Base-by-base conservation (phyloP, 2,888 invertebrate genomes). In the Allophyes oxyacanthae region DNA sequence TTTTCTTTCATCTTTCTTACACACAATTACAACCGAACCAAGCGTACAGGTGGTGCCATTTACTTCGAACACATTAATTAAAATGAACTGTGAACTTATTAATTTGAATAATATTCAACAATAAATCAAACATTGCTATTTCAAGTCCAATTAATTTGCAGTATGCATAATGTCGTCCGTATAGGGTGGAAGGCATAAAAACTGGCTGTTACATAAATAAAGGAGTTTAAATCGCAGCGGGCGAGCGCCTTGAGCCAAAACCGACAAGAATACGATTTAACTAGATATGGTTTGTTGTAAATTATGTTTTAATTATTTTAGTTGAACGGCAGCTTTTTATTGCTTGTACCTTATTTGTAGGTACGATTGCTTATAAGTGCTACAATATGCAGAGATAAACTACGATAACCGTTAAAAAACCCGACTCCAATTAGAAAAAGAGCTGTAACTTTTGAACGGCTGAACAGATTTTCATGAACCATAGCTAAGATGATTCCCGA, bases 221-320 rank as follows among this genome's bases (percentile, higher is more conserved):
- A 44, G 28, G 34, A 58, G 44, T 43, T 36, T 67, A 30, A 37
- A 41, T 28, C 72, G 8, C 72, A 68, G 68, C 58, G 56, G 72
- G 72, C 10, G 68, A 51, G 25, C 53, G 61, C 72, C 68, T 68
- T 64, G 69, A 64, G 61, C 57, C 55, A 50, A 30, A 67, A 56
- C 48, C 37, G 36, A 41, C 56, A 40, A 15, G 26, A 49, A 45
- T 51, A 65, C 32, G 25, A 1, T 14, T 0, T 15, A 0, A 13
- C 65, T 66, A 42, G 44, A 66, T 57, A 57, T 26, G 57, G 69
- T 20, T n/a, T 11, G 33, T 45, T 3, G 14, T 62, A 62, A 63
- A 52, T 57, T 57, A 38, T 38, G 56, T 57, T 63, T 68, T 63
- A 68, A 66, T 68, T 45, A 68, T 62, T 52, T 28, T 15, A 42